Percentiles rank a stretch among this genome's conserved stretches.
Evolutionary conservation across 2,797 vertebrate genomes (phyloP).

Genomic region (Sebastes hubbsi): DNA sequence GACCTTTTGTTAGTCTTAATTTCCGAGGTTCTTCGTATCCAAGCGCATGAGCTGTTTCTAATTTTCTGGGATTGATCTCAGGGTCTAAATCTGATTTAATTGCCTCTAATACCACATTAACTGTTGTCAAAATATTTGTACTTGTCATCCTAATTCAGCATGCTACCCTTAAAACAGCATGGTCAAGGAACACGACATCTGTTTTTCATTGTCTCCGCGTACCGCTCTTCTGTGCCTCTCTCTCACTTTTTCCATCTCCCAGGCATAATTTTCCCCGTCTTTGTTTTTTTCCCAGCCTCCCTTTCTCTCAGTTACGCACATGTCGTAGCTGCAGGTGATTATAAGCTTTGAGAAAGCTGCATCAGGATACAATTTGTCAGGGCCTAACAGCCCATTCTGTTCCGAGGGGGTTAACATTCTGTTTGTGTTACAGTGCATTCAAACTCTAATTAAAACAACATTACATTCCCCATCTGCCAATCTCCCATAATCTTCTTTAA

Average conservation of each 20-base stretch:
- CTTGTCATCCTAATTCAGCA: constrained; percentile 77
- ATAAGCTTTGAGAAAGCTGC: constrained; percentile 80
- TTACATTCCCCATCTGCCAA: constrained; percentile 99
- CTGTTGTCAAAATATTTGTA: constrained; percentile 84
- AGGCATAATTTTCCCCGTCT: constrained; percentile 52
- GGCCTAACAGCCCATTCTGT: constrained; percentile 89
- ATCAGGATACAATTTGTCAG: constrained; percentile 88
- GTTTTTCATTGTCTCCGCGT: constrained; percentile 71
- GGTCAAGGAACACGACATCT: constrained; percentile 68
- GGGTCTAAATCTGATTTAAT: constrained; percentile 78
- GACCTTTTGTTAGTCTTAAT: constrained; percentile 69
- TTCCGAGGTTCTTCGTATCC: constrained; percentile 61
- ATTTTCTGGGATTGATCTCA: constrained; percentile 78
- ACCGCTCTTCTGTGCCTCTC: constrained; percentile 45
- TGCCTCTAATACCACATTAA: constrained; percentile 81
- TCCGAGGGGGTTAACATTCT: constrained; percentile 99
- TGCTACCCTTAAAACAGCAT: constrained; percentile 54
- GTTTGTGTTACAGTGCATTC: constrained; percentile 99
- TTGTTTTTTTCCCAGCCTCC: constrained; percentile 56
- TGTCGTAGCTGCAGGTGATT: constrained; percentile 82
- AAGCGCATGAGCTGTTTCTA: constrained; percentile 74
- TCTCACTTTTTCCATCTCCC: constrained; percentile 68
- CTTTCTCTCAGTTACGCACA: constrained; percentile 44
- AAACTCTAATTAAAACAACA: constrained; percentile 99
- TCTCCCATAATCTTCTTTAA: constrained; percentile 99